Percentiles rank a stretch among this genome's conserved stretches.
Evolutionary conservation across 2,797 vertebrate species (phyloP).

Genomic region (Craterocephalus amniculus): DNA sequence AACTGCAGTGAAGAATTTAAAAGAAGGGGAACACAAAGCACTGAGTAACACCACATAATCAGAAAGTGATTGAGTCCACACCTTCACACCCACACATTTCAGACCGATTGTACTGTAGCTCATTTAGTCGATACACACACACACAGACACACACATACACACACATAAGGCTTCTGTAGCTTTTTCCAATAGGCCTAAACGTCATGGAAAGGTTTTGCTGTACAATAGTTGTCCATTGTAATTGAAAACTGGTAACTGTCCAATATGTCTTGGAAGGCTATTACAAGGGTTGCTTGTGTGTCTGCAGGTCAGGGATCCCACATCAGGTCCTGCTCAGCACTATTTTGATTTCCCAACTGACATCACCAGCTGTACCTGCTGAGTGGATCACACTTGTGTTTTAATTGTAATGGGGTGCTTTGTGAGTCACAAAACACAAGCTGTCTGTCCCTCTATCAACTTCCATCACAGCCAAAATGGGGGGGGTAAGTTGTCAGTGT

Average conservation of each 20-base stretch:
- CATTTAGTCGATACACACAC: slow-evolving; percentile 4
- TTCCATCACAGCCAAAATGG: slow-evolving; percentile 50
- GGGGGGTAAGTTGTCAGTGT: slow-evolving; percentile 40
- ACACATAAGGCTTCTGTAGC: slow-evolving; percentile 8
- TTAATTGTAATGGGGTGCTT: slow-evolving; percentile 59
- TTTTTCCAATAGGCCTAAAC: slow-evolving; percentile 15
- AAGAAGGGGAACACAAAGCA: background rate
- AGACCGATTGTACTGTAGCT: background rate
- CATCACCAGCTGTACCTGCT: slow-evolving; percentile 67
- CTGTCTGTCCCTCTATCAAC: slow-evolving; percentile 58
- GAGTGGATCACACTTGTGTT: slow-evolving; percentile 35
- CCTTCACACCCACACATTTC: slow-evolving; percentile 2
- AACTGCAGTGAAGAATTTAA: background rate
- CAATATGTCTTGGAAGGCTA: slow-evolving; percentile 45
- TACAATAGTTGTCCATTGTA: slow-evolving; percentile 29
- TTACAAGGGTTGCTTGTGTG: slow-evolving; percentile 16
- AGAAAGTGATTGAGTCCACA: slow-evolving; percentile 10
- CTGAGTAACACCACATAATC: slow-evolving; percentile 17
- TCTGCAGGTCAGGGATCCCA: slow-evolving; percentile 50
- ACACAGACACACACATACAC: background rate
- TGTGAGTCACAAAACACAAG: slow-evolving; percentile 55
- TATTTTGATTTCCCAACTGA: slow-evolving; percentile 70
- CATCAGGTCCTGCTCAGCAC: slow-evolving; percentile 61
- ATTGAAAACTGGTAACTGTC: slow-evolving; percentile 43
- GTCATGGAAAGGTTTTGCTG: slow-evolving; percentile 29